Evolutionary conservation across 2,797 vertebrate species (phyloP).

Genomic region (Anguilla pacifica): DNA sequence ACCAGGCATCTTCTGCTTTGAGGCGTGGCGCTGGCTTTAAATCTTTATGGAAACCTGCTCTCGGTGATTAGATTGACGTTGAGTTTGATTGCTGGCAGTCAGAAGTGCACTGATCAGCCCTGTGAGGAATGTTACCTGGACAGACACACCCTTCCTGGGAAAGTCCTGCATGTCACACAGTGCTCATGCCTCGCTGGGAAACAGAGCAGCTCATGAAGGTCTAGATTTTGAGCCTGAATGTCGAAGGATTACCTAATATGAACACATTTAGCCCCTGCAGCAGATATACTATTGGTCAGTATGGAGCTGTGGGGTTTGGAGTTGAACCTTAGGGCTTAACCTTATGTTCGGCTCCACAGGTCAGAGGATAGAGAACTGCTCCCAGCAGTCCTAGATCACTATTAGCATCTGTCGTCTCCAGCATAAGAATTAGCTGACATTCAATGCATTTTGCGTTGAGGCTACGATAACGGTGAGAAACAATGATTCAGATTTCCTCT

Average conservation of each 20-base stretch:
- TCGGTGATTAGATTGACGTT: constrained; percentile 11
- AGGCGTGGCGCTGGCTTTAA: constrained; percentile 30
- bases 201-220: neutral
- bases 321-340: neutral
- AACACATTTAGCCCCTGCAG: neutral
- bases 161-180: neutral
- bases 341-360: neutral
- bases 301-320: neutral
- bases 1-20: constrained; percentile 4
- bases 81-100: neutral
- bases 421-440: neutral
- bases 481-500: neutral
- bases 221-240: neutral
- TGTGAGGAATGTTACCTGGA: neutral
- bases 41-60: constrained; percentile 24
- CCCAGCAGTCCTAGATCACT: neutral
- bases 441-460: neutral
- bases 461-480: neutral
- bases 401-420: neutral
- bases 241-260: neutral
- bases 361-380: neutral
- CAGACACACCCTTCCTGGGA: constrained; percentile 8
- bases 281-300: neutral
- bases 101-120: neutral
- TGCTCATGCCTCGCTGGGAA: neutral